Base-by-base conservation (phyloP, 2,113 vertebrate genomes). In the Gymnogyps californianus region DNA sequence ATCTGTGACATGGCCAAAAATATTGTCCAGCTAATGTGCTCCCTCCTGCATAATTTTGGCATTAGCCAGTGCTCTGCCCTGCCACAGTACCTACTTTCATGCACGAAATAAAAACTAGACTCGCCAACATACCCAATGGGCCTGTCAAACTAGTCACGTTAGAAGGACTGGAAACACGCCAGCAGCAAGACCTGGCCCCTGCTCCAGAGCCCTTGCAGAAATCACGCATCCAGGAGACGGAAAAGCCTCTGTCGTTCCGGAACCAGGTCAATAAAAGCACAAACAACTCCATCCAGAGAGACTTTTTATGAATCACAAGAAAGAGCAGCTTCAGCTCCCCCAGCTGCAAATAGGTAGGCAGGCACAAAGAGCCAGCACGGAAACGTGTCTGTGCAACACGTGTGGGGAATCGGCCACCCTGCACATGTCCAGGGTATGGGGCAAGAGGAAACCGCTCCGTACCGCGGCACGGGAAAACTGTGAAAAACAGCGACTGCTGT, bases 191-290 rank as follows among this genome's bases (percentile, higher is more conserved):
- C 82, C 72, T 0, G 0, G 86, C 72, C 89, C 55, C n/a, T 83
- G 79, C 46, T 96, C 80, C 86, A 64, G 64, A 83, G 86, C 83
- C 29, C 84, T 89, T 36, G 58, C 59, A 96, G 91, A 82, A 93
- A 91, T 83, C 91, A 89, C 0, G 36, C 89, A 67, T 40, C 64
- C 77, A 94, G 66, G 80, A 97, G 97, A 93, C 1, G 1, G 93
- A 95, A 94, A 88, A 94, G 80, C 88, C 91, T 90, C 74, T 57
- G 54, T 92, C 31, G 1, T 96, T 97, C 96, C 58, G 86, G 96
- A 97, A 96, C 94, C 85, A 84, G 83, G 96, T 96, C 96, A 96
- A 95, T 97, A 96, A 97, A 94, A 83, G 74, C 95, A 85, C 83
- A 96, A 94, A 92, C 89, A 82, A 96, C 78, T 93, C 91, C 76